Evolutionary conservation across 2,888 invertebrate genomes (phyloP), one percentile per base, ranked within the genome.

Genomic region (Pyrrhia umbra): DNA sequence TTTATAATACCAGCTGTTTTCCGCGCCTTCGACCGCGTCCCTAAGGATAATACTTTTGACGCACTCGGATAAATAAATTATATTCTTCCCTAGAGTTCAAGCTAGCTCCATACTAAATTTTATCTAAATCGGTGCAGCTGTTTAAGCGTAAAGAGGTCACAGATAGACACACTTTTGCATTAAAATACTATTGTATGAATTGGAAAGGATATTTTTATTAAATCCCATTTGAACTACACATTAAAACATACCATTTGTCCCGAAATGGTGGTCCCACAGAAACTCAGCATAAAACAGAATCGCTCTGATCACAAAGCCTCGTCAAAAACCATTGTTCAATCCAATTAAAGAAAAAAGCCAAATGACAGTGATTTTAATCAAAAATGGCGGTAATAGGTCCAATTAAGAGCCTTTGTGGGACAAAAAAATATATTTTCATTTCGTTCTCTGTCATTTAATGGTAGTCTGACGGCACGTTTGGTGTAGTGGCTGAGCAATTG

Each of bases 301-400:
- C 16, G 3, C 39, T 25, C 21, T 20, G 6, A 57, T 49, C n/a
- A 54, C 18, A 66, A 69, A 16, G 23, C 15, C 20, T 49, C n/a
- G 34, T 52, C 40, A 57, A 57, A 71, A 54, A 50, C 57, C 45
- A 57, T 68, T 77, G 60, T 71, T 25, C 56, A 13, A 63, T 52
- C 9, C 49, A 62, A 77, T 75, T 58, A 47, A 15, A 65, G 13
- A 63, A 49, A n/a, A 57, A 64, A 54, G 16, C 39, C 10, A 42
- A 63, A 63, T 49, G 47, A 63, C 49, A 52, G 34, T 50, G 42
- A 66, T 51, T 66, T 21, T 43, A 52, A 43, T 51, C 13, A 45
- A 60, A 34, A 74, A 77, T 47, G 50, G 42, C 42, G 39, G 23
- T 73, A 64, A 74, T 30, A 49, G 42, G 16, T 16, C 20, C 50